phyloP scores from a whole-genome alignment of 2,888 invertebrate genomes.

The Epistrophe grossulariae region DNA sequence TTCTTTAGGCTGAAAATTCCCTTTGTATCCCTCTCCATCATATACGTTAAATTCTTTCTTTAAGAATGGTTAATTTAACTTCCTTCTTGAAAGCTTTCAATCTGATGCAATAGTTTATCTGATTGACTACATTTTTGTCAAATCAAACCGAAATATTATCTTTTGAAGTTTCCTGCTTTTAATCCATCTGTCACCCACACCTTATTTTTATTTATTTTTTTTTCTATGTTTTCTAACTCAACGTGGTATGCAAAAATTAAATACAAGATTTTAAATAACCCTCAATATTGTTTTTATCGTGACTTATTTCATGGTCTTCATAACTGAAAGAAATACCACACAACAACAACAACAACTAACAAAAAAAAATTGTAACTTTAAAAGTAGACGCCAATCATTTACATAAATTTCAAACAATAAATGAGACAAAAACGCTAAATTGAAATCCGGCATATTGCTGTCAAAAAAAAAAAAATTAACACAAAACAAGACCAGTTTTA shows the following conservation, averaged over 20 bases:
- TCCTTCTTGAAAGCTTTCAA: neutral
- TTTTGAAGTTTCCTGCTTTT: constrained; percentile 20
- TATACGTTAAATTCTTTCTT: neutral
- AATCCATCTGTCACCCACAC: constrained; percentile 13
- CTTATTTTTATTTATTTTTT: neutral
- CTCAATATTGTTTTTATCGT: constrained; percentile 62
- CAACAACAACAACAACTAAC: constrained; percentile 20
- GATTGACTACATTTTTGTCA: neutral
- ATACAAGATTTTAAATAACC: constrained; percentile 58
- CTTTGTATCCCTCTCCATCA: no score
- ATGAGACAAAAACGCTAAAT: constrained; percentile 3
- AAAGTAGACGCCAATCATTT: constrained; percentile 25
- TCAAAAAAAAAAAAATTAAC: constrained; percentile 31
- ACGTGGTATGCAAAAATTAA: constrained; percentile 33
- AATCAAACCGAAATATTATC: neutral
- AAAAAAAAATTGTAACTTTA: constrained; percentile 23
- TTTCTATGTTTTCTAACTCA: neutral
- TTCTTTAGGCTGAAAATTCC: no score
- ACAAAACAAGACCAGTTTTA: constrained; percentile 14
- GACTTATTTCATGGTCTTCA: constrained; percentile 67
- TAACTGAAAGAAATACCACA: constrained; percentile 24
- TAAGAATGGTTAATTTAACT: neutral
- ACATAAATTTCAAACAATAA: constrained; percentile 10
- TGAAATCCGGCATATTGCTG: constrained; percentile 59
- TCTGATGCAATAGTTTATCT: no score